Evolutionary conservation across 2,113 vertebrate genomes (phyloP).

Genomic region (Cyanoderma ruficeps): DNA sequence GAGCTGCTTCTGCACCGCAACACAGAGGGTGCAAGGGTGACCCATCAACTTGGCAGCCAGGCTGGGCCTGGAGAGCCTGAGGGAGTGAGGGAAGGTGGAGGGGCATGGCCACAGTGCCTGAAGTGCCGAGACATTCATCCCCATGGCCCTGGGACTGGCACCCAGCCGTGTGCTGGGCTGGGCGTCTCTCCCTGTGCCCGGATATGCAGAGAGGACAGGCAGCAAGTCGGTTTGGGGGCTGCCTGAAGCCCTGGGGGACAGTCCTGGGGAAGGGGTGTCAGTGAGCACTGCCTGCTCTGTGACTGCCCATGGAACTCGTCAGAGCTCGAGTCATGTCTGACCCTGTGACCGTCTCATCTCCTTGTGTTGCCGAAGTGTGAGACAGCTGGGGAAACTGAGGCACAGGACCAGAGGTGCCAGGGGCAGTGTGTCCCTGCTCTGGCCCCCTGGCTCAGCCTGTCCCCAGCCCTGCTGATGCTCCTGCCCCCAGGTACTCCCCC

Average conservation of each 20-base stretch:
- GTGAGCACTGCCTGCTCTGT: background rate
- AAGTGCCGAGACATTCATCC: accelerated
- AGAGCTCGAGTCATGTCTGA: accelerated
- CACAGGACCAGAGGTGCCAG: background rate
- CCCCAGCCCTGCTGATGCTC: background rate
- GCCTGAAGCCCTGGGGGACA: background rate
- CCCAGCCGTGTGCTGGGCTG: background rate
- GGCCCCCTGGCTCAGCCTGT: accelerated
- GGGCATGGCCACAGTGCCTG: background rate
- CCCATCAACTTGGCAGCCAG: background rate
- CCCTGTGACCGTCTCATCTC: accelerated
- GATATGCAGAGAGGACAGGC: background rate
- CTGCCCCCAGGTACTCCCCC: slow-evolving; percentile 28
- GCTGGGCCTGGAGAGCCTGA: background rate
- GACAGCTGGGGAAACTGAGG: background rate
- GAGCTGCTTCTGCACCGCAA: accelerated
- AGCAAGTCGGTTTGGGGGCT: background rate
- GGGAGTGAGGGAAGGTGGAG: accelerated
- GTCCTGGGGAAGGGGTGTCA: background rate
- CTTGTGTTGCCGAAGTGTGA: background rate
- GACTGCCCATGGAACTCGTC: background rate
- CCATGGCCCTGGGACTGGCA: background rate
- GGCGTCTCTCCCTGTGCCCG: accelerated
- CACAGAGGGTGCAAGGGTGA: background rate
- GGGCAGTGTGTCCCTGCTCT: background rate